Percentiles rank a stretch among this genome's conserved stretches.
Evolutionary conservation across 1,140 invertebrate species (phyloP).

Genomic region (Galendromus occidentalis): DNA sequence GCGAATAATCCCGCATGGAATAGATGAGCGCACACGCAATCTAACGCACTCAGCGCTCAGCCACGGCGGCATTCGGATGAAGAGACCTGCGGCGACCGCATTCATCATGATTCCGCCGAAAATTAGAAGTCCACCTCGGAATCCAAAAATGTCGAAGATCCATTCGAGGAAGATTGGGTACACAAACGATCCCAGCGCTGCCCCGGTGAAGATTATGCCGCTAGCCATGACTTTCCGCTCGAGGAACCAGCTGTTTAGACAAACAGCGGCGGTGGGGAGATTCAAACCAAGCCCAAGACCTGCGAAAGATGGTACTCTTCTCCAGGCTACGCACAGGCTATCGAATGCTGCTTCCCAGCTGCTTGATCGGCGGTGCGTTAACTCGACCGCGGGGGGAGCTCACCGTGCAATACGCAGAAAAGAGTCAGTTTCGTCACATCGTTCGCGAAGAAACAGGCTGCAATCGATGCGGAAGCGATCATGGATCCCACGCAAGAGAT

Average conservation of each 20-base stretch:
- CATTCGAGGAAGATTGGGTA: constrained; percentile 5
- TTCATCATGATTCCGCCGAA: not conserved
- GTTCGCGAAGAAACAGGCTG: not conserved
- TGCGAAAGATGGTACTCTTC: not conserved
- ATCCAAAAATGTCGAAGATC: not conserved
- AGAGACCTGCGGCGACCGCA: not conserved
- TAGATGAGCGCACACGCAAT: too few species aligned
- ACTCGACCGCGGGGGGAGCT: too few species aligned
- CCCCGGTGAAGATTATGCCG: not conserved
- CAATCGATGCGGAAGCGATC: not conserved
- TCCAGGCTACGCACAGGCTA: not conserved
- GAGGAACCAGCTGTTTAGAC: not conserved
- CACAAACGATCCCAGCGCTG: not conserved
- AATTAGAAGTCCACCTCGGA: not conserved
- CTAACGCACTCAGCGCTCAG: not conserved
- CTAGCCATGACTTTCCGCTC: not conserved
- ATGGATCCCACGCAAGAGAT: not conserved
- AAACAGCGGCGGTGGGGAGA: not conserved
- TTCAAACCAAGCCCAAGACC: not conserved
- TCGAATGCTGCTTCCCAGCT: not conserved
- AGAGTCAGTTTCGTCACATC: not conserved
- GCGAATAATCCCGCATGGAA: too few species aligned
- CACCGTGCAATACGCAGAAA: not conserved
- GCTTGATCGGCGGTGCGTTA: too few species aligned
- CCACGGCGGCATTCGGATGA: not conserved